Evolutionary conservation across 2,888 invertebrate species (phyloP).

Genomic region (Apamea crenata): DNA sequence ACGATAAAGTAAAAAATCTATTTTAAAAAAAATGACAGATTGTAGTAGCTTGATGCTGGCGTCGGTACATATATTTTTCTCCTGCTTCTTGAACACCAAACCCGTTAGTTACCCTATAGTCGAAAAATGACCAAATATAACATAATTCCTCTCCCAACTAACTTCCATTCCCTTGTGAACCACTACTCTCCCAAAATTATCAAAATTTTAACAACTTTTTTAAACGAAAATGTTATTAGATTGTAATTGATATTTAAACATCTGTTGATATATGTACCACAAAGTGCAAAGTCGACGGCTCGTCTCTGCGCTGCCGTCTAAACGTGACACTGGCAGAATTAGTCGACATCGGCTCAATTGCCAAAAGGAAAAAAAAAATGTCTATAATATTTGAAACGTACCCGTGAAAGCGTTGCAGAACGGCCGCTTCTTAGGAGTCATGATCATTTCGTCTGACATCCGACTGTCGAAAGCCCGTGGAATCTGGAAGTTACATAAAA

Average conservation of each 20-base stretch:
- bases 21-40: too few relatives aligned
- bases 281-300: too few relatives aligned
- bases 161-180: background rate
- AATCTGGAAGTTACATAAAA: conserved; percentile 71
- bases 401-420: conserved; percentile 97
- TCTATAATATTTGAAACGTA: conserved; percentile 75
- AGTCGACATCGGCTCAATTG: too few relatives aligned
- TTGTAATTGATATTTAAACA: too few relatives aligned
- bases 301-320: too few relatives aligned
- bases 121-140: background rate
- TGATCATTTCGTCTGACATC: conserved; percentile 80
- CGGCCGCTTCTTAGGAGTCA: conserved; percentile 93
- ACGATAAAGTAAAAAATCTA: too few relatives aligned
- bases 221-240: background rate
- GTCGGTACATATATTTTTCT: background rate
- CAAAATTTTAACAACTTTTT: background rate
- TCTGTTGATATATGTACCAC: too few relatives aligned
- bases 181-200: background rate
- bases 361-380: background rate
- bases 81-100: background rate
- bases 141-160: background rate
- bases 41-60: too few relatives aligned
- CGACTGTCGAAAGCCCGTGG: conserved; percentile 82
- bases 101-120: too few relatives aligned
- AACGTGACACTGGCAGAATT: too few relatives aligned